phyloP scores from a whole-genome alignment of 1,140 invertebrate species.

The Apolygus lucorum region DNA sequence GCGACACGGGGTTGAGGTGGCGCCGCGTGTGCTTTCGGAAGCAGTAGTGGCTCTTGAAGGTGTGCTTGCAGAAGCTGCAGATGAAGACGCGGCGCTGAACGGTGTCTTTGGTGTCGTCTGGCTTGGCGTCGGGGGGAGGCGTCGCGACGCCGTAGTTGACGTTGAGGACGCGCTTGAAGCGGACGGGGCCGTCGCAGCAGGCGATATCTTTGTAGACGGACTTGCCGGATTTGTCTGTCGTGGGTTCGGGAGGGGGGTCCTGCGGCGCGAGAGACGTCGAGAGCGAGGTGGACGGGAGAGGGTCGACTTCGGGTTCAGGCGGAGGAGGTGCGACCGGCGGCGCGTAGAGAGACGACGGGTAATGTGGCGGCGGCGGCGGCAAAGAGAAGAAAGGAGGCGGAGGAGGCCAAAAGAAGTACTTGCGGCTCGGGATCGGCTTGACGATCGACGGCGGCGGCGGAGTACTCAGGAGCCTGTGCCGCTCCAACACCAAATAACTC shows the following conservation, averaged over 20 bases:
- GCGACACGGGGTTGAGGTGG: conserved; percentile 48
- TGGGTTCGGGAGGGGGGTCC: conserved; percentile 7
- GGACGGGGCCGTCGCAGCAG: conserved; percentile 76
- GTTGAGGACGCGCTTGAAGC: conserved; percentile 68
- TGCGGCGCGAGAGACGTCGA: neutral
- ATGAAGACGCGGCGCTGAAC: conserved; percentile 47
- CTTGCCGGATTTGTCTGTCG: conserved; percentile 24
- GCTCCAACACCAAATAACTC: conserved; percentile 40
- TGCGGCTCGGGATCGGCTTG: conserved; percentile 43
- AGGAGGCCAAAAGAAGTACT: conserved; percentile 38
- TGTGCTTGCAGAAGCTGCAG: conserved; percentile 67
- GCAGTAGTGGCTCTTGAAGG: conserved; percentile 72
- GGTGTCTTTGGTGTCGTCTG: conserved; percentile 8
- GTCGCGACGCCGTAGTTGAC: conserved; percentile 50
- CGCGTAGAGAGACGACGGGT: conserved; percentile 29
- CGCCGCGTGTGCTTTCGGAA: conserved; percentile 69
- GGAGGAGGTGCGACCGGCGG: conserved; percentile 1
- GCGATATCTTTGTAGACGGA: conserved; percentile 68
- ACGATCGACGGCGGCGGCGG: conserved; percentile 36
- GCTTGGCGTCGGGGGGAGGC: conserved; percentile 12
- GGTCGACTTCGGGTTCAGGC: conserved; percentile 19
- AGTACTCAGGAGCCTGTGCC: conserved; percentile 12
- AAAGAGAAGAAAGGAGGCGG: conserved; percentile 34
- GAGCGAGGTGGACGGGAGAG: conserved; percentile 14
- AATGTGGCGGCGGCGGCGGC: conserved; percentile 35